A percentile compares a stretch with the other conserved stretches of the same genome.
phyloP scores from a whole-genome alignment of 2,888 invertebrate species.

The Sesamia inferens region DNA sequence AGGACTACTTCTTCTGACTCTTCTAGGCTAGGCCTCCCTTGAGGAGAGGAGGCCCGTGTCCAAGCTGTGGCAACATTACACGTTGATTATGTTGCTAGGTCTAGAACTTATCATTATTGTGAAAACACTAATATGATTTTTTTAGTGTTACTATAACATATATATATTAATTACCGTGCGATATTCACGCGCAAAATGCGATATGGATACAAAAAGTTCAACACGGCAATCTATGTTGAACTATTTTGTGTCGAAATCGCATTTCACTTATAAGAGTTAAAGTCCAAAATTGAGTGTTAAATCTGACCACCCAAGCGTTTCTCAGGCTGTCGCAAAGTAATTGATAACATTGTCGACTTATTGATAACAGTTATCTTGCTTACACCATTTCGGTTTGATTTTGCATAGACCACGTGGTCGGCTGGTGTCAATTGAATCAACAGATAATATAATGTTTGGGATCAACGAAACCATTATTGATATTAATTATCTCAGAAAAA shows the following conservation, averaged over 20 bases:
- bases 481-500: slow-evolving; percentile 27
- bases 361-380: slow-evolving; percentile 74
- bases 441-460: slow-evolving; percentile 51
- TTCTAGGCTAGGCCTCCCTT: neutral
- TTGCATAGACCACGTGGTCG: slow-evolving; percentile 67
- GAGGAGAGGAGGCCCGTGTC: neutral
- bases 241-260: neutral
- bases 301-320: slow-evolving; percentile 72
- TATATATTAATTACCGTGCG: neutral
- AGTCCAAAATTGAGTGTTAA: slow-evolving; percentile 43
- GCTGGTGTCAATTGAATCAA: slow-evolving; percentile 40
- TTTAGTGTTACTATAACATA: no score
- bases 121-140: neutral
- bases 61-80: neutral
- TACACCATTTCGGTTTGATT: slow-evolving; percentile 70
- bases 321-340: slow-evolving; percentile 69
- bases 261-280: slow-evolving; percentile 18
- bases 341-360: slow-evolving; percentile 73
- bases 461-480: slow-evolving; percentile 44
- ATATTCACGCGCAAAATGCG: slow-evolving; percentile 30
- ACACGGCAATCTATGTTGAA: neutral
- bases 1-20: no score
- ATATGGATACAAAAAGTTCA: slow-evolving; percentile 2
- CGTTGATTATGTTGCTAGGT: neutral
- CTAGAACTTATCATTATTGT: neutral